Conservation (phyloP, 2,797 vertebrate genomes). For the Semotilus atromaculatus region DNA sequence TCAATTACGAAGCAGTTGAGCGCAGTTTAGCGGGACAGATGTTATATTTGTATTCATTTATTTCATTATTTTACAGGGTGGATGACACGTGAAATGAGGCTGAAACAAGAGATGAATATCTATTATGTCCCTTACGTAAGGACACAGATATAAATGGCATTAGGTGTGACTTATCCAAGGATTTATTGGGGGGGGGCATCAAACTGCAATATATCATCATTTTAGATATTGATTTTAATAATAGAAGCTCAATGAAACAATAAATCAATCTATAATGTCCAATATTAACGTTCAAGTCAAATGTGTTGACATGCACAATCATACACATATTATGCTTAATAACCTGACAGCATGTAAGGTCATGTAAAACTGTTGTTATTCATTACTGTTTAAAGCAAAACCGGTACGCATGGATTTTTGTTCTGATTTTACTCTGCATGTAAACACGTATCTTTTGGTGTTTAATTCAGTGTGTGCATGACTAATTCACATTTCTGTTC, state of each 20-base stretch:
- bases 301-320: background rate
- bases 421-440: background rate
- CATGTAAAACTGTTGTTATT: background rate
- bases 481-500: background rate
- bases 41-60: slow-evolving; percentile 56
- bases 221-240: background rate
- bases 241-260: background rate
- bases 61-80: slow-evolving; percentile 50
- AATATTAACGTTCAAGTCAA: background rate
- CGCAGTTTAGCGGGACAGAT: slow-evolving; percentile 55
- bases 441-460: background rate
- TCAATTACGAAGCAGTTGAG: slow-evolving; percentile 55
- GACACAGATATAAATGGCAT: slow-evolving; percentile 46
- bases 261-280: background rate
- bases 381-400: background rate
- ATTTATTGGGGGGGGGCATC: background rate
- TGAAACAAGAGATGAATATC: slow-evolving; percentile 56
- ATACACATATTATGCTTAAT: background rate
- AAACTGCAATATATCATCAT: background rate
- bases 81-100: slow-evolving; percentile 56
- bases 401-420: background rate
- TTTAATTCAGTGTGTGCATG: background rate
- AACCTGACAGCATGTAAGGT: background rate
- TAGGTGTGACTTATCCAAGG: slow-evolving; percentile 30
- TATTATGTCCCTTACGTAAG: slow-evolving; percentile 49